These are phyloP conservation scores for Allacma fusca DNA, from an alignment of 2,888 invertebrate species.

Conservation along the genomic window DNA sequence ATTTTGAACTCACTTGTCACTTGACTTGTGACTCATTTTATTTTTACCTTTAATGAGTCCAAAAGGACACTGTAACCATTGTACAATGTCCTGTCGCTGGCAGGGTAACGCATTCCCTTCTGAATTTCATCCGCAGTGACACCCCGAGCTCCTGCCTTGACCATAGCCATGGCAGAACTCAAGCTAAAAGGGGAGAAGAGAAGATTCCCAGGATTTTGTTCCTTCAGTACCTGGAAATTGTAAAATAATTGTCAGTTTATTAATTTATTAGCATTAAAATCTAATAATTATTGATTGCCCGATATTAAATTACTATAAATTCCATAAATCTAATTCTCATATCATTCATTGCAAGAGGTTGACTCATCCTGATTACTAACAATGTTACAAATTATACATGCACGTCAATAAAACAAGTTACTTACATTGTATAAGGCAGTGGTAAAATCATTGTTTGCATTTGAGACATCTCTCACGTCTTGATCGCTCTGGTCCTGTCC, in stretches of 20 bases:
- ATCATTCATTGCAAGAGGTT: no score
- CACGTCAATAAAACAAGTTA: no score
- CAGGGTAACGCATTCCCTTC: constrained; percentile 48
- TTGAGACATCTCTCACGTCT: constrained; percentile 43
- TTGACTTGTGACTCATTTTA: background rate
- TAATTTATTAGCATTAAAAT: no score
- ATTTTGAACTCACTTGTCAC: background rate
- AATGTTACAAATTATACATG: no score
- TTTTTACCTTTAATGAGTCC: constrained; percentile 42
- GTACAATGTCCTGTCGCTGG: constrained; percentile 44
- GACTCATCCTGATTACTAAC: no score
- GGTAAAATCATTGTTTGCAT: constrained; percentile 54
- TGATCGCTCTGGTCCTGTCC: background rate
- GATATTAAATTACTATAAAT: no score
- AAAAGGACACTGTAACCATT: constrained; percentile 51
- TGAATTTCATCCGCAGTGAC: constrained; percentile 51
- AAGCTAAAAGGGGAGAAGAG: constrained; percentile 59
- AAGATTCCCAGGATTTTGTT: constrained; percentile 51
- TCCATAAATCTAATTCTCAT: no score
- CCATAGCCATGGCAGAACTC: constrained; percentile 58
- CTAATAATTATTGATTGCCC: no score
- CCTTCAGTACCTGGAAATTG: constrained; percentile 45
- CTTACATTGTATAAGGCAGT: constrained; percentile 54
- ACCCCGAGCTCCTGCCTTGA: constrained; percentile 56
- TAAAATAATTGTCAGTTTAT: no score